Conservation (phyloP, 1,140 invertebrate species). For the Schlechtendalia chinensis region DNA sequence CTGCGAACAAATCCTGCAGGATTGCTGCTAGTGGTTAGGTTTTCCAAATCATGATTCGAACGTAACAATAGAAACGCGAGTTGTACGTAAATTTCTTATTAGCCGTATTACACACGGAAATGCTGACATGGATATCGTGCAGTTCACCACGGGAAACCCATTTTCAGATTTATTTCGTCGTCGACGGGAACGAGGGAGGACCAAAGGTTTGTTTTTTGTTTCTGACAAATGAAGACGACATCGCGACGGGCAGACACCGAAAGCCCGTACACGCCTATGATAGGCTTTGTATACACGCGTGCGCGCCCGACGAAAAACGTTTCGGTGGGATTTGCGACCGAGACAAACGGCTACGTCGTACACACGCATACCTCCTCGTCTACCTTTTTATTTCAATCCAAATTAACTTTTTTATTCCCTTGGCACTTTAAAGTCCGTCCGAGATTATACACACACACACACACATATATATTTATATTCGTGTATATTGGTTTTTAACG, state of each 20-base stretch:
- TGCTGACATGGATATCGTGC: neutral
- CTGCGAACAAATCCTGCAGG: no score
- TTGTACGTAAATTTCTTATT: no score
- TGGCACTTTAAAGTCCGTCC: neutral
- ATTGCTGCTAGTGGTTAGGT: no score
- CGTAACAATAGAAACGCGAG: no score
- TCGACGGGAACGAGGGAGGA: no score
- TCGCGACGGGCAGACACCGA: neutral
- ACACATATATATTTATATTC: neutral
- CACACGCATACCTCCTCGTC: neutral
- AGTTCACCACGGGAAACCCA: neutral
- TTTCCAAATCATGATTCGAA: no score
- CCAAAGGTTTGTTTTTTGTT: neutral
- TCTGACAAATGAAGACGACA: slow-evolving; percentile 6
- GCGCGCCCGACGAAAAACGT: neutral
- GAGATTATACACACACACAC: neutral
- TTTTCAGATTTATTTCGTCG: neutral
- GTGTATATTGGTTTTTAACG: slow-evolving; percentile 2
- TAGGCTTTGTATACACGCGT: neutral
- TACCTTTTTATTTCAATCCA: neutral
- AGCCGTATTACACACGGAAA: no score
- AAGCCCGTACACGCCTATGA: no score
- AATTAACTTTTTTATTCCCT: slow-evolving; percentile 12
- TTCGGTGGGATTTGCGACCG: slow-evolving; percentile 16
- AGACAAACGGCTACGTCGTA: slow-evolving; percentile 4